These are phyloP conservation scores for Ceratotherium simum DNA, from an alignment of 2,113 vertebrate species.

Conservation along the genomic window DNA sequence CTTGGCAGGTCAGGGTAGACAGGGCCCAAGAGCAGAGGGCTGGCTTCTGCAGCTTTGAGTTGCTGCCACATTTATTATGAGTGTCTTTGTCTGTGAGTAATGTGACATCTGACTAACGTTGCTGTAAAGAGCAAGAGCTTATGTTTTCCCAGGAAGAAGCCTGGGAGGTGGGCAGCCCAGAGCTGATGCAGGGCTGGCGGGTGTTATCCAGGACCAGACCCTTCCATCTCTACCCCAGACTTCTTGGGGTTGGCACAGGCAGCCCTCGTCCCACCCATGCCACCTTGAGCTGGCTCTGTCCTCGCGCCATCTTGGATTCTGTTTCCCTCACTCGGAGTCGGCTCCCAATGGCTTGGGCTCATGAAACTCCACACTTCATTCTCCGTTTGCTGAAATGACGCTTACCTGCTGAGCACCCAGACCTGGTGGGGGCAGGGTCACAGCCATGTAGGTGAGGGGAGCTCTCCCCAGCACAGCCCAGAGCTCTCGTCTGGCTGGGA, in stretches of 20 bases:
- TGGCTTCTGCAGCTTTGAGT: accelerated
- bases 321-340: not conserved
- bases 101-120: too few relatives aligned
- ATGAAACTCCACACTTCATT: not conserved
- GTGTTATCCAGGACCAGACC: not conserved
- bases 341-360: not conserved
- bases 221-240: accelerated
- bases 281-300: accelerated
- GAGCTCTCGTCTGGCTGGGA: not conserved
- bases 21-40: not conserved
- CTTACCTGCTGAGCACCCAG: not conserved
- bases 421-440: too few relatives aligned
- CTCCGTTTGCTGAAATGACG: not conserved
- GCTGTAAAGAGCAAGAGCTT: not conserved
- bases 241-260: too few relatives aligned
- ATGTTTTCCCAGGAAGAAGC: not conserved
- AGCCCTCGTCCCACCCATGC: too few relatives aligned
- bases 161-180: not conserved
- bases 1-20: accelerated
- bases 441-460: not conserved
- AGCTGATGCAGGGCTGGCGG: accelerated
- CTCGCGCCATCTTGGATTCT: not conserved
- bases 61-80: too few relatives aligned
- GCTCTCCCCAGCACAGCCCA: too few relatives aligned
- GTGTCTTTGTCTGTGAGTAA: not conserved